A percentile compares a stretch with the other conserved stretches of the same genome.
These are phyloP conservation scores for Hyaena hyaena DNA, from an alignment of 2,113 vertebrate genomes.

Conservation along the genomic window DNA sequence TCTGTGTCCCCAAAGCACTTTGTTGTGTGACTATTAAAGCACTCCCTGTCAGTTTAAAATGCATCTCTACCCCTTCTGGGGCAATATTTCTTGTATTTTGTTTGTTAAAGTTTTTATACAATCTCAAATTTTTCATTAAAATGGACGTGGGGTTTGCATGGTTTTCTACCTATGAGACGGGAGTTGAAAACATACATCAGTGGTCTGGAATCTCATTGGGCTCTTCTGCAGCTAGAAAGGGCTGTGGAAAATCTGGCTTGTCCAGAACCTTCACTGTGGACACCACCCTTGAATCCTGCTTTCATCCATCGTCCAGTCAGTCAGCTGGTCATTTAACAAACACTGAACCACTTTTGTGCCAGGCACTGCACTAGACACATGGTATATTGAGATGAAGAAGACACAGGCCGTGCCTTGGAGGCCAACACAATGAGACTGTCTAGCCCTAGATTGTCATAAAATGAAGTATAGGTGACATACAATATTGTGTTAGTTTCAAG, in stretches of 20 bases:
- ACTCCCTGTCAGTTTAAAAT: neutral
- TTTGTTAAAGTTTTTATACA: constrained; percentile 16
- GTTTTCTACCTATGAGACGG: constrained; percentile 10
- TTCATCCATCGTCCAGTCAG: neutral
- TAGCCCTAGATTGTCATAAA: neutral
- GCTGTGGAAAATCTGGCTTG: neutral
- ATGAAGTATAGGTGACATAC: neutral
- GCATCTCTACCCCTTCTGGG: neutral
- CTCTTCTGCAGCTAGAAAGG: neutral
- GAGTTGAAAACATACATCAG: neutral
- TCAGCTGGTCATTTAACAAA: neutral
- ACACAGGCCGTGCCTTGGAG: neutral
- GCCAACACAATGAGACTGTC: neutral
- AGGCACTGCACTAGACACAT: neutral
- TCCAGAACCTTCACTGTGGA: neutral
- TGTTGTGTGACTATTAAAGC: neutral
- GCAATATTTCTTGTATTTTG: neutral
- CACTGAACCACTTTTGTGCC: neutral
- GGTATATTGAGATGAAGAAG: neutral
- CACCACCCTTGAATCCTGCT: neutral
- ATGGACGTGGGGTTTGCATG: neutral
- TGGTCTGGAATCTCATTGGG: neutral
- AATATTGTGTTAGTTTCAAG: neutral
- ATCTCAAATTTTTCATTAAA: constrained; percentile 9
- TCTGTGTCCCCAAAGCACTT: neutral